A percentile compares a stretch with the other conserved stretches of the same genome.
Conservation (phyloP, 2,797 vertebrate species). For the Cynodonichthys magdalenae region DNA sequence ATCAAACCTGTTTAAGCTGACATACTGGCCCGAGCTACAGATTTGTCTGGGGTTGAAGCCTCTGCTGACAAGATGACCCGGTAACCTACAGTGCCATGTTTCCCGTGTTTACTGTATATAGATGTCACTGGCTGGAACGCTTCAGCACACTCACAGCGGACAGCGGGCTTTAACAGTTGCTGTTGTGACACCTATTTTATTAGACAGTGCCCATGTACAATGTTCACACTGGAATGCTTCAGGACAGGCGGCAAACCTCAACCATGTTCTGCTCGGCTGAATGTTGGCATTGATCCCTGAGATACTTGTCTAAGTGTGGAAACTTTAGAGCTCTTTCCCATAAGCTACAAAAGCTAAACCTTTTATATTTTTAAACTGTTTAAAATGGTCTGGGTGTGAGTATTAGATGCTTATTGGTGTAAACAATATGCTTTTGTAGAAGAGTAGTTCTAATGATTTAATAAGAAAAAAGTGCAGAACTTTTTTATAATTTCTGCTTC, state of each 20-base stretch:
- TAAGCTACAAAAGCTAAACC: background rate
- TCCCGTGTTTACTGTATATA: conserved; percentile 58
- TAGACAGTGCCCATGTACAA: conserved; percentile 34
- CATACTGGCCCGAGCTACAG: conserved; percentile 63
- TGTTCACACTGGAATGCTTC: conserved; percentile 43
- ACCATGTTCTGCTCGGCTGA: conserved; percentile 46
- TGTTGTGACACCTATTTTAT: conserved; percentile 48
- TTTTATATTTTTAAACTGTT: no score
- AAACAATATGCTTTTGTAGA: background rate
- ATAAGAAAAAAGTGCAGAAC: no score
- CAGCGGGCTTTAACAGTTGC: conserved; percentile 47
- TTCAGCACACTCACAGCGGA: conserved; percentile 33
- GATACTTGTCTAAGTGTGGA: conserved; percentile 21
- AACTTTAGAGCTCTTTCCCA: conserved; percentile 15
- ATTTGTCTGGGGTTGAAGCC: conserved; percentile 56
- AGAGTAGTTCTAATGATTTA: background rate
- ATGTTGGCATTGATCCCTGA: conserved; percentile 40
- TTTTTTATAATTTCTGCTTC: no score
- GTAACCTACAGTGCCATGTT: conserved; percentile 59
- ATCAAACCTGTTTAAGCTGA: conserved; percentile 77
- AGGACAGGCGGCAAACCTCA: conserved; percentile 39
- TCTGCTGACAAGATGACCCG: conserved; percentile 56
- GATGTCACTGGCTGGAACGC: conserved; percentile 31
- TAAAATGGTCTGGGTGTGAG: no score
- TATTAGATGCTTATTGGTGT: background rate